A percentile compares a stretch with the other conserved stretches of the same genome.
Evolutionary conservation across 2,797 vertebrate species (phyloP).

Genomic region (Spatula clypeata): DNA sequence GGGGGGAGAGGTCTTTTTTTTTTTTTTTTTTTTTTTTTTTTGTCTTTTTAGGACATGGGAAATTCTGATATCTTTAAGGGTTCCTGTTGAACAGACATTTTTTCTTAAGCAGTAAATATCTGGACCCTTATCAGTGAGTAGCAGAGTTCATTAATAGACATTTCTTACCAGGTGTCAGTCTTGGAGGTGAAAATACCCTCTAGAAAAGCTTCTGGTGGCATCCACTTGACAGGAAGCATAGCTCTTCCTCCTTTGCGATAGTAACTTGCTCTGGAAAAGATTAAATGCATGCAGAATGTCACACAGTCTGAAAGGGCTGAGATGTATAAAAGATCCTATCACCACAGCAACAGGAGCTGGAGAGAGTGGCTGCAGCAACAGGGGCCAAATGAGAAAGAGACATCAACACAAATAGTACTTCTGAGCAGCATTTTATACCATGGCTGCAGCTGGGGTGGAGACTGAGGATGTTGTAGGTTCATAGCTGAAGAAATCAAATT

Average conservation of each 20-base stretch:
- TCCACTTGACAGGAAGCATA: conserved; percentile 96
- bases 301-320: background rate
- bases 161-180: conserved; percentile 93
- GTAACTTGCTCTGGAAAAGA: conserved; percentile 90
- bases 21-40: background rate
- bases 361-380: background rate
- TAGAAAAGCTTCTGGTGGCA: conserved; percentile 95
- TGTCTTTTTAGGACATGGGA: background rate
- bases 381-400: background rate
- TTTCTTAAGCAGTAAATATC: background rate
- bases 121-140: background rate
- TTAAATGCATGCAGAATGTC: background rate
- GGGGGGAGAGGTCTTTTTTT: background rate
- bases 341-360: background rate
- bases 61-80: background rate
- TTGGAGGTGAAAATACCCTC: conserved; percentile 96
- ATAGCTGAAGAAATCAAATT: background rate
- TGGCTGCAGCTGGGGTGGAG: background rate
- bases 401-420: background rate
- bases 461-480: background rate
- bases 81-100: background rate
- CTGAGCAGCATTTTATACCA: background rate
- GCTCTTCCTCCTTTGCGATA: conserved; percentile 92
- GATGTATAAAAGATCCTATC: background rate
- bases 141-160: background rate